Conservation (phyloP, 2,888 invertebrate species). For the Autographa gamma region DNA sequence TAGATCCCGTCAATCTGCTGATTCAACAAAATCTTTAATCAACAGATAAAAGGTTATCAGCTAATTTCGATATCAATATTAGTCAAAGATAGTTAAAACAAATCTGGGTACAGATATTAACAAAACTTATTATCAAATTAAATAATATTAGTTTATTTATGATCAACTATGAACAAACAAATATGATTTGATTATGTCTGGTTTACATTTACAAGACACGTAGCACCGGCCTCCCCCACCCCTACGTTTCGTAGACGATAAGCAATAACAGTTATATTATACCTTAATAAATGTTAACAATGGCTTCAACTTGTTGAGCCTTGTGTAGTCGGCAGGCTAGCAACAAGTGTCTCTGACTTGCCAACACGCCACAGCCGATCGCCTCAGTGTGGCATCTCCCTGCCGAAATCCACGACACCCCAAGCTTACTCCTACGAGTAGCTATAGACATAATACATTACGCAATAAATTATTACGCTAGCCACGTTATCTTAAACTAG, state of each 20-base stretch:
- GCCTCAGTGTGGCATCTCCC: slow-evolving; percentile 10
- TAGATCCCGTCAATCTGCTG: too few species aligned
- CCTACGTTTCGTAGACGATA: background rate
- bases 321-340: slow-evolving; percentile 25
- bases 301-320: slow-evolving; percentile 49
- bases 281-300: slow-evolving; percentile 25
- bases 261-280: slow-evolving; percentile 15
- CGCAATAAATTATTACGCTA: slow-evolving; percentile 11
- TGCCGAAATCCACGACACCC: slow-evolving; percentile 17
- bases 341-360: slow-evolving; percentile 53
- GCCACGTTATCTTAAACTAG: slow-evolving; percentile 18
- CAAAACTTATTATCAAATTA: background rate
- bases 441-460: slow-evolving; percentile 20
- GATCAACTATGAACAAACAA: too few species aligned
- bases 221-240: background rate
- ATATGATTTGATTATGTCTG: too few species aligned
- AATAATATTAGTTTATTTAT: too few species aligned
- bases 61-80: background rate
- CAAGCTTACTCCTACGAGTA: slow-evolving; percentile 30
- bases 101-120: background rate
- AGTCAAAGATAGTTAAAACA: background rate
- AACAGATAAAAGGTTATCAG: background rate
- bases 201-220: background rate
- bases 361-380: slow-evolving; percentile 31
- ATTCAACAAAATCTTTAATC: background rate